phyloP scores from a whole-genome alignment of 1,140 invertebrate genomes.

The Platorchestia sp. region DNA sequence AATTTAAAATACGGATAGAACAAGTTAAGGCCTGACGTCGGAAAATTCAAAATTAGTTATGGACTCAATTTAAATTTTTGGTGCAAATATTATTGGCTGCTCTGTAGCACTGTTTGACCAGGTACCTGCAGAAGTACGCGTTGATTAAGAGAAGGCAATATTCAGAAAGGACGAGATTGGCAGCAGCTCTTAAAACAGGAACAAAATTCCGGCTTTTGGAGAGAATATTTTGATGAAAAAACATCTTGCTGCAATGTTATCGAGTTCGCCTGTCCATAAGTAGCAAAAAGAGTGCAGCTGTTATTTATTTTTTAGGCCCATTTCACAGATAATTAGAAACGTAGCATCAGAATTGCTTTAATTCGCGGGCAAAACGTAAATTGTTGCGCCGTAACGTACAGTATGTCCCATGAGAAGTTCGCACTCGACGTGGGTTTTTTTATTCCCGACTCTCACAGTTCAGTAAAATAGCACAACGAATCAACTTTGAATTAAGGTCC shows the following conservation, averaged over 20 bases:
- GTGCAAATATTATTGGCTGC: too few relatives aligned
- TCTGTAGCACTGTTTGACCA: too few relatives aligned
- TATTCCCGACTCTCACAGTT: background rate
- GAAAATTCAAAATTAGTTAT: too few relatives aligned
- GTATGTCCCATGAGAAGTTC: background rate
- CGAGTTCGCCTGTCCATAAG: background rate
- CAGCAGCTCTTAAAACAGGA: too few relatives aligned
- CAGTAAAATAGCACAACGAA: background rate
- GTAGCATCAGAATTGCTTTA: background rate
- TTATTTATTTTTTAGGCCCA: background rate
- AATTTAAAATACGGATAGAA: too few relatives aligned
- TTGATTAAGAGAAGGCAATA: too few relatives aligned
- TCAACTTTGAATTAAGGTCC: background rate
- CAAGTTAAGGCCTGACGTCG: too few relatives aligned
- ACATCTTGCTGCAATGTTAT: background rate
- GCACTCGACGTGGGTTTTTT: background rate
- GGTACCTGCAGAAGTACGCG: too few relatives aligned
- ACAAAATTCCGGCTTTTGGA: background rate
- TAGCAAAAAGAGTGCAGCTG: background rate
- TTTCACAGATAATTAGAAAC: background rate
- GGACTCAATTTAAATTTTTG: too few relatives aligned
- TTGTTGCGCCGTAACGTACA: background rate
- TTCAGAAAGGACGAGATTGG: too few relatives aligned
- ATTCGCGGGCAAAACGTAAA: background rate
- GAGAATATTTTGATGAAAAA: background rate